Evolutionary conservation across 1,140 invertebrate genomes (phyloP).

Genomic region (Scylla paramamosain): DNA sequence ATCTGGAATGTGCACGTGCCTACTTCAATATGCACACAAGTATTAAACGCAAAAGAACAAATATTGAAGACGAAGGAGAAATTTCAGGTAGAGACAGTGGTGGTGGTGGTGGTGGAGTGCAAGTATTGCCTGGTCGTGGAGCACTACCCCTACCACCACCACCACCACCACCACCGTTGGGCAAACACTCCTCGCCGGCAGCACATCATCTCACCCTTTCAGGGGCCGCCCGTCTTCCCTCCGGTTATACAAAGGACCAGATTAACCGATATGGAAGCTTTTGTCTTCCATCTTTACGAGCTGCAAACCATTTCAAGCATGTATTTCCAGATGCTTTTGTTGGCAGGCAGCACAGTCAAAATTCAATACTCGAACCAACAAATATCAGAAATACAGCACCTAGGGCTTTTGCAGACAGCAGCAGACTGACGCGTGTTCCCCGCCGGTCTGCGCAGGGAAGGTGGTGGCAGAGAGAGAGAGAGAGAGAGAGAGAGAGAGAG

Average conservation of each 20-base stretch:
- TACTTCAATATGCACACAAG: too few species aligned
- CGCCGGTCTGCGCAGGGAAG: not conserved
- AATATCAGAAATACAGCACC: not conserved
- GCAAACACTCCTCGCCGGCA: not conserved
- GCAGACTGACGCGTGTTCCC: not conserved
- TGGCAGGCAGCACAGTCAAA: not conserved
- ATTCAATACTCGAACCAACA: not conserved
- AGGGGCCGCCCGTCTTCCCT: not conserved
- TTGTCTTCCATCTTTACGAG: conserved; percentile 13
- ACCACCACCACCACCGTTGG: not conserved
- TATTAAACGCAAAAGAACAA: too few species aligned
- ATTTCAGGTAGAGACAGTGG: not conserved
- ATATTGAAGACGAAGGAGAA: not conserved
- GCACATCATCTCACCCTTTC: conserved; percentile 11
- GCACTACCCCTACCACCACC: not conserved
- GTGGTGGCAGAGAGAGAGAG: not conserved
- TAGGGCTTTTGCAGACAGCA: not conserved
- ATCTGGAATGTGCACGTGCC: too few species aligned
- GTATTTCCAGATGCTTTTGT: conserved; percentile 22
- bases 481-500: too few species aligned
- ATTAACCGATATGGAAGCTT: conserved; percentile 1
- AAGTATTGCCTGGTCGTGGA: not conserved
- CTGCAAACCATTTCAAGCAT: not conserved
- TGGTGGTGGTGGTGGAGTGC: not conserved
- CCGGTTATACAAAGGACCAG: conserved; percentile 11